Conservation (phyloP, 2,888 invertebrate genomes). For the Zygaena filipendulae region DNA sequence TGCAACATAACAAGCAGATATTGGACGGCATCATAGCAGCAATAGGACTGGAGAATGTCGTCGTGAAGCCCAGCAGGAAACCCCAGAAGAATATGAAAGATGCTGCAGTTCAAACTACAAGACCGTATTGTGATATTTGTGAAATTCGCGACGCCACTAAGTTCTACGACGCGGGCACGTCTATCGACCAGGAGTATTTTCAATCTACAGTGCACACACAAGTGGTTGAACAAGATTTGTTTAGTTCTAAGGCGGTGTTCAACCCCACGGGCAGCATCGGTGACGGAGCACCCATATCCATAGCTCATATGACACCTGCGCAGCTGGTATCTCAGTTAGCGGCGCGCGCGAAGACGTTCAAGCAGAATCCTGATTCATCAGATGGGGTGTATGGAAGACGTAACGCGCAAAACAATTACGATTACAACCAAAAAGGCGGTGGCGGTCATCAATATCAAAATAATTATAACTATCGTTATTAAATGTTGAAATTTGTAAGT, state of each 20-base stretch:
- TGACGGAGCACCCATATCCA: slow-evolving; percentile 44
- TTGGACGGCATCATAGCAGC: slow-evolving; percentile 43
- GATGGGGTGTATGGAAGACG: slow-evolving; percentile 17
- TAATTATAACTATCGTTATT: slow-evolving; percentile 33
- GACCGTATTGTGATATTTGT: slow-evolving; percentile 47
- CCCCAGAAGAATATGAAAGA: slow-evolving; percentile 34
- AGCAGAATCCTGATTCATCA: slow-evolving; percentile 30
- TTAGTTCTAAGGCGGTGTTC: slow-evolving; percentile 47
- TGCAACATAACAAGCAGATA: slow-evolving; percentile 45
- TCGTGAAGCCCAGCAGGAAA: slow-evolving; percentile 38
- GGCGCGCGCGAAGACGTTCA: slow-evolving; percentile 53
- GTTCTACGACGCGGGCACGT: slow-evolving; percentile 26
- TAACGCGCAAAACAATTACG: slow-evolving; percentile 22
- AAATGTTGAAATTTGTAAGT: too few relatives aligned
- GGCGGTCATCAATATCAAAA: slow-evolving; percentile 24
- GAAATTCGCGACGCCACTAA: slow-evolving; percentile 42
- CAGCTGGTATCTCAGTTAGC: slow-evolving; percentile 57
- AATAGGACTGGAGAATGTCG: slow-evolving; percentile 36
- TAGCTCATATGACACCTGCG: slow-evolving; percentile 56
- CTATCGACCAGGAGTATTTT: slow-evolving; percentile 35
- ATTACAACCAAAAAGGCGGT: slow-evolving; percentile 29
- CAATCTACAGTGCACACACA: slow-evolving; percentile 44
- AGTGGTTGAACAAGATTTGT: slow-evolving; percentile 50
- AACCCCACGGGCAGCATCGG: slow-evolving; percentile 41
- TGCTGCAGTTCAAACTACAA: slow-evolving; percentile 46